These are phyloP conservation scores for Phenganax stokvisi DNA, from an alignment of 92 coral and sea anemone species.

Conservation along the genomic window DNA sequence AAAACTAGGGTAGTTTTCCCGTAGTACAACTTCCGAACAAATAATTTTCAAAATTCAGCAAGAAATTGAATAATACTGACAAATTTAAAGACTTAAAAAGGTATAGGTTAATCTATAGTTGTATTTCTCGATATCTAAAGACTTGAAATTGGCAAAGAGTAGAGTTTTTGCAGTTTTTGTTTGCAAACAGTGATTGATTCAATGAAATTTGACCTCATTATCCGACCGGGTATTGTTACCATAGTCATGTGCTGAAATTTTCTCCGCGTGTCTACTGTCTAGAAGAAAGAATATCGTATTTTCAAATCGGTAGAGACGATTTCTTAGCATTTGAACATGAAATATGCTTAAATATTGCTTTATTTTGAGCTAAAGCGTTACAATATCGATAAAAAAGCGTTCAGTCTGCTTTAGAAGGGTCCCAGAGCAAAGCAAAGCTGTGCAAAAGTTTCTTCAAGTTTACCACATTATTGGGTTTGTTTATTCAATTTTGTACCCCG, in stretches of 20 bases:
- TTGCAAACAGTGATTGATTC: background rate
- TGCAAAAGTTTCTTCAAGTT: background rate
- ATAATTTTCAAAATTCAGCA: background rate
- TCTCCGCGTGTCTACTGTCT: background rate
- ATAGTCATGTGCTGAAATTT: conserved; percentile 3
- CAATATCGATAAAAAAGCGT: background rate
- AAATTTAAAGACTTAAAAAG: background rate
- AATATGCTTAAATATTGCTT: background rate
- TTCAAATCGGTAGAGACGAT: background rate
- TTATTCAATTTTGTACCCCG: background rate
- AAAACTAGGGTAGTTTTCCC: background rate
- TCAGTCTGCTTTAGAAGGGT: background rate
- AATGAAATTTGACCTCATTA: background rate
- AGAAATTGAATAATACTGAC: background rate
- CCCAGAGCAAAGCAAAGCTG: background rate
- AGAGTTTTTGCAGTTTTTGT: background rate
- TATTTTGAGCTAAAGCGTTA: background rate
- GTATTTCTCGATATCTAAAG: background rate
- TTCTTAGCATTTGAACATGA: background rate
- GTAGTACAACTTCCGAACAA: background rate
- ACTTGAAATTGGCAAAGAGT: background rate
- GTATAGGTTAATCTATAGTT: background rate
- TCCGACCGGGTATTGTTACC: conserved; percentile 14
- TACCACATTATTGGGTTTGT: background rate
- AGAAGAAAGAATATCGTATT: background rate